Evolutionary conservation across 2,113 vertebrate genomes (phyloP).

Genomic region (Lanius collurio): DNA sequence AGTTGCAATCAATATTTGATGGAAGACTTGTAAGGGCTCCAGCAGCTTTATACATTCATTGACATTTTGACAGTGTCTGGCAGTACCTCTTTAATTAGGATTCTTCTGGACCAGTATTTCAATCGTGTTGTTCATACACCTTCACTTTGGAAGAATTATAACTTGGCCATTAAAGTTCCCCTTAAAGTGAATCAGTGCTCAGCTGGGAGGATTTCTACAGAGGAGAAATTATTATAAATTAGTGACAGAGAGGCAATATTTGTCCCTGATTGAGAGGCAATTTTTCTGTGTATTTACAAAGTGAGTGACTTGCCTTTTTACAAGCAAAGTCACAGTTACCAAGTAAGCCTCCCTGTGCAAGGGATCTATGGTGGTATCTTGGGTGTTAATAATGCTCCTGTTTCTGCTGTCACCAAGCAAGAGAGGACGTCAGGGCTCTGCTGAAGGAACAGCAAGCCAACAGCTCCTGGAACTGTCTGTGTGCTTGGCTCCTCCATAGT

Average conservation of each 20-base stretch:
- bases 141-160: constrained; percentile 41
- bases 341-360: not conserved
- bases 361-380: not conserved
- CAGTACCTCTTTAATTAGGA: constrained; percentile 60
- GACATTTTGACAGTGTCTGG: constrained; percentile 46
- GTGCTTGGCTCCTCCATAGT: not conserved
- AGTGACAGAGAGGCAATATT: not conserved
- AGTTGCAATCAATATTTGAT: constrained; percentile 57
- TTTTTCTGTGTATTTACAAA: not conserved
- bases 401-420: not conserved
- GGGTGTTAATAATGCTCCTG: not conserved
- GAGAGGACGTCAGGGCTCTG: not conserved
- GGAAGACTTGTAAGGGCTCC: constrained; percentile 54
- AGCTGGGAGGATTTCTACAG: not conserved
- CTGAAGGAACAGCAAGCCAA: not conserved
- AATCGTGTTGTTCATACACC: constrained; percentile 25
- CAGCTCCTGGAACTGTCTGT: not conserved
- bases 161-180: not conserved
- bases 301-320: not conserved
- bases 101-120: constrained; percentile 39
- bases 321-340: not conserved
- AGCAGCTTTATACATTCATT: constrained; percentile 46
- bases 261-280: not conserved
- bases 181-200: constrained; percentile 2
- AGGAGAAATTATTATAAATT: not conserved